Conservation (phyloP, 2,797 vertebrate genomes). For the Cercopithecus neglectus region DNA sequence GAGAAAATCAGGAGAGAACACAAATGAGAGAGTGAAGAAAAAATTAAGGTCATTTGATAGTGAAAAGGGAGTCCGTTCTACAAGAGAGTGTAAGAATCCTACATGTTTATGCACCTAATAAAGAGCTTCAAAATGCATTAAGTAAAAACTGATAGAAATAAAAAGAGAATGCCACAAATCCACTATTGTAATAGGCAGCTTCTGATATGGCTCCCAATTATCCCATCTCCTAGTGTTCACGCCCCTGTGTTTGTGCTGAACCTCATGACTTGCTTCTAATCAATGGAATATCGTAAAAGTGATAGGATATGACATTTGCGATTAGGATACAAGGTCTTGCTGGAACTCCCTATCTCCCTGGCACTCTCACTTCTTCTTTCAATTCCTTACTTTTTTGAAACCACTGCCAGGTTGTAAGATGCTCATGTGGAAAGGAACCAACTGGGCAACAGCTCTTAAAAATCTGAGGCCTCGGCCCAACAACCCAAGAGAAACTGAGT, state of each 20-base stretch:
- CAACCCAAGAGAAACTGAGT: not conserved
- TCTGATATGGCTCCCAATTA: not conserved
- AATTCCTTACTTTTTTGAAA: not conserved
- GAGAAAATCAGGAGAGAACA: not conserved
- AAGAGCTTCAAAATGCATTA: not conserved
- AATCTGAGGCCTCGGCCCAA: not conserved
- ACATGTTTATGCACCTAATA: not conserved
- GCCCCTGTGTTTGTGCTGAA: not conserved
- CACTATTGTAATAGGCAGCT: not conserved
- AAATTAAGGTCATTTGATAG: not conserved
- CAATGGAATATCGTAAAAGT: not conserved
- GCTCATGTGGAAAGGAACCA: not conserved
- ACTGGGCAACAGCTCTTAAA: not conserved
- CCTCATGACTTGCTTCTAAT: not conserved
- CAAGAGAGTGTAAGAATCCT: not conserved
- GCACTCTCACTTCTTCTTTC: not conserved
- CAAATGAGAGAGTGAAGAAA: not conserved
- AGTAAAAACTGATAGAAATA: not conserved
- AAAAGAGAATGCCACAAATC: not conserved
- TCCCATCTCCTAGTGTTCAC: not conserved
- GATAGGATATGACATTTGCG: not conserved
- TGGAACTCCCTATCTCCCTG: not conserved
- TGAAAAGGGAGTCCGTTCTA: not conserved
- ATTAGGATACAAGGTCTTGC: not conserved
- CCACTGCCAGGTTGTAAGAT: not conserved